These are phyloP conservation scores for Raphicerus campestris DNA, from an alignment of 2,113 vertebrate species.

Conservation along the genomic window DNA sequence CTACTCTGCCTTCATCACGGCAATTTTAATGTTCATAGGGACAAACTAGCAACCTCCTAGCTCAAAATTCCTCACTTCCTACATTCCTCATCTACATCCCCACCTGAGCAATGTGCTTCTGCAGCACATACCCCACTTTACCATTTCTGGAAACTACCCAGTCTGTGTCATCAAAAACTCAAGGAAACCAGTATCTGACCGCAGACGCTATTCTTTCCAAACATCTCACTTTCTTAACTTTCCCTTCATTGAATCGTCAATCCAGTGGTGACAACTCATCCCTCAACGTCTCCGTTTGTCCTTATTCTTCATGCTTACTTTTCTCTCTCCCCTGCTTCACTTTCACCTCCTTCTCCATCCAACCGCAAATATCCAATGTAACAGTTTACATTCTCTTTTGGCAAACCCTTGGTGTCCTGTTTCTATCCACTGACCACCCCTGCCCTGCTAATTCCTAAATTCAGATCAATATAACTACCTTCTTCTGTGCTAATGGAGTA, in stretches of 20 bases:
- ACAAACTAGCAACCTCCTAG: not conserved
- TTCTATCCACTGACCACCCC: not conserved
- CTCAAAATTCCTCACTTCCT: not conserved
- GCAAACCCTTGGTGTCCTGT: not conserved
- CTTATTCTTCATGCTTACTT: not conserved
- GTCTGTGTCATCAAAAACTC: not conserved
- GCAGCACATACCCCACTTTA: not conserved
- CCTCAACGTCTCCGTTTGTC: not conserved
- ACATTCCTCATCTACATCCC: not conserved
- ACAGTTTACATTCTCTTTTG: not conserved
- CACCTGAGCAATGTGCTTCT: not conserved
- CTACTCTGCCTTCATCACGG: not conserved
- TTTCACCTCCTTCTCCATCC: not conserved
- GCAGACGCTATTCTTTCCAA: not conserved
- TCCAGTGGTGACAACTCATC: not conserved
- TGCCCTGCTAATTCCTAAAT: not conserved
- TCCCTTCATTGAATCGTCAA: not conserved
- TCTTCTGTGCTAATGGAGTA: not conserved
- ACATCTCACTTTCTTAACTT: not conserved
- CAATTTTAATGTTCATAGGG: not conserved
- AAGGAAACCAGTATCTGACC: not conserved
- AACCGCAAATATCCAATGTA: not conserved
- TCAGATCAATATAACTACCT: not conserved
- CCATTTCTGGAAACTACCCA: not conserved
- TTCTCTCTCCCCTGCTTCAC: not conserved